Conservation (phyloP, 2,113 vertebrate genomes). For the Pangasianodon hypophthalmus region DNA sequence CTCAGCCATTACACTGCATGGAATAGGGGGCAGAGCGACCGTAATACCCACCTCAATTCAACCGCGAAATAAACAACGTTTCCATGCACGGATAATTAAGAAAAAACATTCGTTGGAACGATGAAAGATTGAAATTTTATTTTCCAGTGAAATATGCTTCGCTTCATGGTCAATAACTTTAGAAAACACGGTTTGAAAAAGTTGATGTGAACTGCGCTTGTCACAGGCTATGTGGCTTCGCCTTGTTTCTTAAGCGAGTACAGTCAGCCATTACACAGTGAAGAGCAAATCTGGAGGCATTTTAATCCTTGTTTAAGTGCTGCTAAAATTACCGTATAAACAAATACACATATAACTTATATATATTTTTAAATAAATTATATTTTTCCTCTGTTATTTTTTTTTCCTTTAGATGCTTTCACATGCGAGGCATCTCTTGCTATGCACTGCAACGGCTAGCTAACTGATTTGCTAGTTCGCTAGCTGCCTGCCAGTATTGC, state of each 20-base stretch:
- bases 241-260: slow-evolving; percentile 83
- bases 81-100: slow-evolving; percentile 62
- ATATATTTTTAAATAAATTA: background rate
- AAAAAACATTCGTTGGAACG: slow-evolving; percentile 54
- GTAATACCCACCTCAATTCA: slow-evolving; percentile 65
- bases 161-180: slow-evolving; percentile 56
- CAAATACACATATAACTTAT: background rate
- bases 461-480: slow-evolving; percentile 44
- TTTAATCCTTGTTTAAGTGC: slow-evolving; percentile 54
- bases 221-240: slow-evolving; percentile 69
- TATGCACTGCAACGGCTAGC: slow-evolving; percentile 76
- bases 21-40: slow-evolving; percentile 77
- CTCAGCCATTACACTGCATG: slow-evolving; percentile 84
- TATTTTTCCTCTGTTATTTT: slow-evolving; percentile 31
- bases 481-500: slow-evolving; percentile 47
- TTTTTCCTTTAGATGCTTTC: slow-evolving; percentile 61
- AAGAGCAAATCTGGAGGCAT: slow-evolving; percentile 68
- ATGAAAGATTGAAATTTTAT: slow-evolving; percentile 66
- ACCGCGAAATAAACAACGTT: slow-evolving; percentile 58
- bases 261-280: slow-evolving; percentile 94
- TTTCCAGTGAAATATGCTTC: slow-evolving; percentile 63
- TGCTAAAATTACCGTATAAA: background rate
- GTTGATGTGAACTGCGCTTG: slow-evolving; percentile 85
- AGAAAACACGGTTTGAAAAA: slow-evolving; percentile 80
- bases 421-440: slow-evolving; percentile 70